phyloP scores from a whole-genome alignment of 92 coral and sea anemone species.

The Diadumene lineata region DNA sequence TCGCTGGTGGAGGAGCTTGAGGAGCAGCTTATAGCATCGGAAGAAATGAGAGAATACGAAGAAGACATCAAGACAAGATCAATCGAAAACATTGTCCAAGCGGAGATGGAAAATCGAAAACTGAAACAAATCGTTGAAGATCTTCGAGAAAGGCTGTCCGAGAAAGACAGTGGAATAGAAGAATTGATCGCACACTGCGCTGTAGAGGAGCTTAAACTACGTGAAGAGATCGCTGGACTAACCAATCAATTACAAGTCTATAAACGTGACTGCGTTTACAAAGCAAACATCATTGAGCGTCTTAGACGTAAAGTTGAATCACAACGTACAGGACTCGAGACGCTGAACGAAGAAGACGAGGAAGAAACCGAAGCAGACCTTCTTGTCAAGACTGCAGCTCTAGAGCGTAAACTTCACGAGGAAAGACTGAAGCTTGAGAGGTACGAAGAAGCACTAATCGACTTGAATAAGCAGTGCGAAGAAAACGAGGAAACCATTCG shows the following conservation, averaged over 20 bases:
- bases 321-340: conserved; percentile 37
- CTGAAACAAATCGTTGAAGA: conserved; percentile 65
- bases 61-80: conserved; percentile 75
- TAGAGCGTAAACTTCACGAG: conserved; percentile 50
- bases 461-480: conserved; percentile 39
- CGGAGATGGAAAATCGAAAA: conserved; percentile 74
- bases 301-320: conserved; percentile 59
- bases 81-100: conserved; percentile 69
- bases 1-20: conserved; percentile 63
- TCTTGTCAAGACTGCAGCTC: conserved; percentile 31
- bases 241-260: conserved; percentile 58
- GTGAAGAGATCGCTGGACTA: conserved; percentile 56
- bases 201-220: conserved; percentile 75
- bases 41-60: conserved; percentile 68
- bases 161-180: conserved; percentile 79
- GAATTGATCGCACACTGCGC: conserved; percentile 79
- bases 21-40: conserved; percentile 67
- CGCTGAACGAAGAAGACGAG: conserved; percentile 49
- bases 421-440: conserved; percentile 56
- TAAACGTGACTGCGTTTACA: conserved; percentile 71
- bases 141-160: conserved; percentile 56
- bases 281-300: conserved; percentile 68
- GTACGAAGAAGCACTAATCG: conserved; percentile 56
- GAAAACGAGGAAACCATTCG: conserved; percentile 43
- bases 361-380: conserved; percentile 32